A percentile compares a stretch with the other conserved stretches of the same genome.
phyloP scores from a whole-genome alignment of 1,140 invertebrate genomes.

The Caenorhabditis brenneri region DNA sequence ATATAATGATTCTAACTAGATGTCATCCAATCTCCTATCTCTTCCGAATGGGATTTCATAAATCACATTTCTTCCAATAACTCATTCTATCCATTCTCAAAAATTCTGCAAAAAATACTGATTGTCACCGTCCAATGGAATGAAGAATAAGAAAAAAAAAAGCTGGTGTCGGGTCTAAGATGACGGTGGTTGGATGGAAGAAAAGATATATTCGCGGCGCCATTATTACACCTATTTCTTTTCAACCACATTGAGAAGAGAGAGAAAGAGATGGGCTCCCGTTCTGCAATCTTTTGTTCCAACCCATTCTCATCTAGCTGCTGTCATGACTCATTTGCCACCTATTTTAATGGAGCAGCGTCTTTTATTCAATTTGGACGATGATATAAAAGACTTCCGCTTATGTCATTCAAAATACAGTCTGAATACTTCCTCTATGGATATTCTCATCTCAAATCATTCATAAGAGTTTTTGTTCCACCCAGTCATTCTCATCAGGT shows the following conservation, averaged over 20 bases:
- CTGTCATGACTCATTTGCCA: constrained; percentile 18
- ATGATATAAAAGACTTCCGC: too few relatives aligned
- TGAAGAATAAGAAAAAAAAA: not conserved
- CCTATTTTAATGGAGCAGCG: not conserved
- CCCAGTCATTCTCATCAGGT: too few relatives aligned
- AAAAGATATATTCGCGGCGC: not conserved
- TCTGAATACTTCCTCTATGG: too few relatives aligned
- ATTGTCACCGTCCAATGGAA: not conserved
- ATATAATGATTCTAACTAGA: too few relatives aligned
- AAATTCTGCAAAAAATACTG: not conserved
- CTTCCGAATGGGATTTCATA: too few relatives aligned
- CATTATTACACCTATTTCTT: constrained; percentile 35
- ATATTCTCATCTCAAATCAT: too few relatives aligned
- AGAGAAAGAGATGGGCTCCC: not conserved
- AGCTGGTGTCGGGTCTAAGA: not conserved
- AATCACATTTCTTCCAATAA: too few relatives aligned
- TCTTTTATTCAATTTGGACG: too few relatives aligned
- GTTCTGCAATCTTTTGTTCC: not conserved
- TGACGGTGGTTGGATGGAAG: not conserved
- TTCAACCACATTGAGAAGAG: constrained; percentile 6
- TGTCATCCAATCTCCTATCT: too few relatives aligned
- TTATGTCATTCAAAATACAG: too few relatives aligned
- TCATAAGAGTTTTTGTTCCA: too few relatives aligned
- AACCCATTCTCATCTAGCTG: not conserved
- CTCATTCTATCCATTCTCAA: not conserved